Percentiles rank a stretch among this genome's conserved stretches.
Evolutionary conservation across 2,113 vertebrate genomes (phyloP).

Genomic region (Dromiciops gliroides): DNA sequence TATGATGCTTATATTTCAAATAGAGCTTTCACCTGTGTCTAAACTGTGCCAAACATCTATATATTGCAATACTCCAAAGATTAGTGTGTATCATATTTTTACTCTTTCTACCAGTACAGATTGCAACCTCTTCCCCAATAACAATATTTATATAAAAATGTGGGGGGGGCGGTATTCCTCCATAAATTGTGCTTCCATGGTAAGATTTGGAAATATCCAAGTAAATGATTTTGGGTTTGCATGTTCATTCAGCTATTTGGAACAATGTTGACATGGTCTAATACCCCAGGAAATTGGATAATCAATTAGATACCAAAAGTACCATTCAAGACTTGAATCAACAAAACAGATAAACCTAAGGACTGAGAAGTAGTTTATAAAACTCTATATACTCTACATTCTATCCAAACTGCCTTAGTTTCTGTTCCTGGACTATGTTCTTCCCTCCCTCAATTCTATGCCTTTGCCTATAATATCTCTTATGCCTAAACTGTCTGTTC

Average conservation of each 20-base stretch:
- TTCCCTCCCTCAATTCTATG: background rate
- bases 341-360: background rate
- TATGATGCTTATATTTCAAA: background rate
- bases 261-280: background rate
- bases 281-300: constrained; percentile 4
- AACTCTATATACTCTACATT: background rate
- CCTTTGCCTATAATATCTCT: background rate
- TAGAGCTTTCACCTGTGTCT: background rate
- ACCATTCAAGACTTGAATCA: background rate
- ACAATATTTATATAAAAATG: background rate
- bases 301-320: background rate
- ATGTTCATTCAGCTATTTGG: background rate
- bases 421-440: background rate
- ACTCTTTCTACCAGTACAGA: background rate
- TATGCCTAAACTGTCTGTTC: background rate
- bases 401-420: background rate
- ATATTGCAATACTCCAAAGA: background rate
- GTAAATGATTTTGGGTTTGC: background rate
- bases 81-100: background rate
- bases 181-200: background rate
- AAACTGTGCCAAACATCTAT: background rate
- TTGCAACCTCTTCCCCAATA: background rate
- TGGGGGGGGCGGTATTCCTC: background rate
- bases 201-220: background rate
- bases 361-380: background rate